Conservation (phyloP, 2,888 invertebrate genomes). For the Caradrina clavipalpis region DNA sequence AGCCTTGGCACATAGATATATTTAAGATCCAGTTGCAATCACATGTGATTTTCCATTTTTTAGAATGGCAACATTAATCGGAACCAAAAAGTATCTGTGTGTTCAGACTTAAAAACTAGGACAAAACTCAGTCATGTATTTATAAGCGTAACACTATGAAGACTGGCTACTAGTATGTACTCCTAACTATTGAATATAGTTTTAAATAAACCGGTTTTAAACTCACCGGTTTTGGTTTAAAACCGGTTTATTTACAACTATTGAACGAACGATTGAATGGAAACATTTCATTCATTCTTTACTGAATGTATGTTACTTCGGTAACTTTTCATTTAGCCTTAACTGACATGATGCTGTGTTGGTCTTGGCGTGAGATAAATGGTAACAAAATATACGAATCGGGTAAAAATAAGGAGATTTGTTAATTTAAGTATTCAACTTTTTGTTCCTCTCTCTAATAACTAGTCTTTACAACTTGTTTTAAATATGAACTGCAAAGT, state of each 20-base stretch:
- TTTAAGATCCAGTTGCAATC: not conserved
- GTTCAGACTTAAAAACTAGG: slow-evolving; percentile 33
- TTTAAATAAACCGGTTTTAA: too few species aligned
- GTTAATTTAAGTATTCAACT: not conserved
- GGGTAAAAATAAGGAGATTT: not conserved
- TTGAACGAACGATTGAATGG: slow-evolving; percentile 45
- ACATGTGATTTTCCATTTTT: not conserved
- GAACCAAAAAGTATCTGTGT: slow-evolving; percentile 16
- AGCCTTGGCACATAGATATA: slow-evolving; percentile 14
- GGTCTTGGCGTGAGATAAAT: slow-evolving; percentile 44
- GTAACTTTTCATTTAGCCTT: slow-evolving; percentile 13
- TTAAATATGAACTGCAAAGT: not conserved
- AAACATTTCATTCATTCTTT: slow-evolving; percentile 17
- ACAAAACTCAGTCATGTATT: slow-evolving; percentile 58
- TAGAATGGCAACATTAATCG: slow-evolving; percentile 6
- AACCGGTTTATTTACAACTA: too few species aligned
- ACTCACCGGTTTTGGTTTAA: too few species aligned
- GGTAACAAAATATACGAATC: not conserved
- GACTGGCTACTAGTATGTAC: slow-evolving; percentile 64
- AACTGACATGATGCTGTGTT: slow-evolving; percentile 12
- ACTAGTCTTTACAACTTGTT: not conserved
- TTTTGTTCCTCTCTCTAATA: slow-evolving; percentile 3
- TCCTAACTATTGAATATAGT: slow-evolving; percentile 7
- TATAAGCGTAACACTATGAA: slow-evolving; percentile 64
- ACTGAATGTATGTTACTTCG: slow-evolving; percentile 26